Evolutionary conservation across 2,797 vertebrate genomes (phyloP).

Genomic region (Carcharodon carcharias): DNA sequence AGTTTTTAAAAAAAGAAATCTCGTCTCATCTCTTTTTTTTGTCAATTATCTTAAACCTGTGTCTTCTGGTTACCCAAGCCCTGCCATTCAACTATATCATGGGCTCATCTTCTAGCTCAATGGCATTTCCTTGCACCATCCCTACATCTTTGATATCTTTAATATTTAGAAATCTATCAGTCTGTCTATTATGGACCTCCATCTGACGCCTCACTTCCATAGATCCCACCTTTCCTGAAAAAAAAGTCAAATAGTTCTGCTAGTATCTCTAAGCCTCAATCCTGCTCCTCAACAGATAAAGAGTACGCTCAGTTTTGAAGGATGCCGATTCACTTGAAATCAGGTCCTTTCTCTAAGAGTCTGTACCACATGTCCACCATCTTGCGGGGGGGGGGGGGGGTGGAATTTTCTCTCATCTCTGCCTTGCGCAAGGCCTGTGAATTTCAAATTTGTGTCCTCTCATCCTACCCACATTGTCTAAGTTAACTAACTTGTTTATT

Average conservation of each 20-base stretch:
- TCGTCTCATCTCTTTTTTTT: neutral
- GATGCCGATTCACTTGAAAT: neutral
- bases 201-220: neutral
- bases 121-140: too few species aligned
- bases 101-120: too few species aligned
- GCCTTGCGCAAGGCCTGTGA: neutral
- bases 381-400: neutral
- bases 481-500: neutral
- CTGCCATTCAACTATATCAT: too few species aligned
- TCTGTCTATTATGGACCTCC: neutral
- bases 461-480: neutral
- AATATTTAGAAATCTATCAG: too few species aligned
- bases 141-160: too few species aligned
- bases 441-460: neutral
- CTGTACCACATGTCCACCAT: neutral
- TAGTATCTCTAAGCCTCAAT: neutral
- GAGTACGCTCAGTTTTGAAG: neutral
- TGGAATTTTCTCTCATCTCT: neutral
- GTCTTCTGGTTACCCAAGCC: neutral
- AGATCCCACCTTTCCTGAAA: neutral
- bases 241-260: neutral
- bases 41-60: neutral
- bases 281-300: neutral
- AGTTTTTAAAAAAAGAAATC: neutral
- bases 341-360: neutral